Evolutionary conservation across 2,888 invertebrate species (phyloP), one percentile per base, ranked within the genome.

Genomic region (Drosophila hawaiiensis): DNA sequence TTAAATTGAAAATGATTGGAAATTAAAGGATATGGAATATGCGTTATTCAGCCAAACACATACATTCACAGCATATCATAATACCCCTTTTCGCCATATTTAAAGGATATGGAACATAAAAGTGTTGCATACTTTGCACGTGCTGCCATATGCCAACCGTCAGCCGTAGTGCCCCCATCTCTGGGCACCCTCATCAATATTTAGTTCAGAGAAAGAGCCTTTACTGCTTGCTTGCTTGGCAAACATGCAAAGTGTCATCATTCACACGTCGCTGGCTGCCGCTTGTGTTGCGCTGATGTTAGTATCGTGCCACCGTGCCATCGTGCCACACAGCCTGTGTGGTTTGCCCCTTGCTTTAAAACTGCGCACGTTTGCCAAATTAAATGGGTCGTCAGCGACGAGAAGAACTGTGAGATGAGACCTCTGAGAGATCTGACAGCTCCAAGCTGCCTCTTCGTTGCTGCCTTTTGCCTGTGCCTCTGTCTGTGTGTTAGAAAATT

Each of bases 171-270:
- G 25, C 19, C 61, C 28, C 25, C 65, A 60, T 47, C 61, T 50
- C 50, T 52, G 73, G 60, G 80, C 76, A 83, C 73, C 84, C 87
- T 88, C 87, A 88, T 88, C 87, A 88, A 88, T 89, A 88, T 88
- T 89, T 88, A 89, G 89, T 84, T 84, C 80, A 68, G 78, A 78
- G 78, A 58, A 43, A 47, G 58, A 58, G 58, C 82, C 75, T 63
- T 63, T 25, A 16, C 58, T 68, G 47, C 47, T 56, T 84, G 78
- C 35, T 83, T 84, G 87, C 87, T 89, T 82, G 87, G 84, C 89
- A 89, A 88, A 89, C 89, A 88, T 87, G 89, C 89, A 89, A 88
- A 90, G 91, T 91, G 90, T 87, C 91, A 91, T 91, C 90, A 89
- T 90, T 91, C 87, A 89, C 91, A 91, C 89, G 84, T 90, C 87